Evolutionary conservation across 2,113 vertebrate species (phyloP), one percentile per base, ranked within the genome.

Genomic region (Pelobates fuscus): DNA sequence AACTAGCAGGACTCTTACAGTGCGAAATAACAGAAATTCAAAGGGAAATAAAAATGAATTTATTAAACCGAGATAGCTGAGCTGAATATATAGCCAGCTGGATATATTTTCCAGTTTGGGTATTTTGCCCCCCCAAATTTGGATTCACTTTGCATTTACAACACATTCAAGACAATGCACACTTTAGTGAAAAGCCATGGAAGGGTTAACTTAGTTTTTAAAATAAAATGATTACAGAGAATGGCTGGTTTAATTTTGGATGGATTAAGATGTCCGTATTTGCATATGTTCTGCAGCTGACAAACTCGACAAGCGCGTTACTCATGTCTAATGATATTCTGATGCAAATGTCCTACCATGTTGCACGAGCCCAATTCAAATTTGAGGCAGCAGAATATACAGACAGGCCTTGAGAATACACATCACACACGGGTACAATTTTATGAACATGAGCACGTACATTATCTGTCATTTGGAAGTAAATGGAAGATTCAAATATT

Each of bases 231-330:
- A 37, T 37, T 37, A 37, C 0, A 10, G 10, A 37, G 32, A 6
- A 37, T 6, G 32, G 32, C 10, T 5, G 5, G 32, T 49, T 14
- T 49, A 17, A 49, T 49, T 49, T 18, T 18, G 44, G 12, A 49
- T 15, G 11, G 17, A 49, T 49, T 14, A 49, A 49, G 44, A 49
- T 4, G 2, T 3, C 1, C 4, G 12, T 5, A 11, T 64, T 65
- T 65, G 62, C 62, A 65, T 65, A 1, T 44, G 37, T 65, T 41
- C 32, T 24, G 62, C 62, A 43, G 37, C n/a, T 21, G 62, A 20
- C 2, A 37, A n/a, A n/a, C n/a, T n/a, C n/a, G 6, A 24, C 29
- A 20, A 41, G 37, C 32, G n/a, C 60, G 6, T n/a, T 8, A 12
- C 26, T 29, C 37, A 15, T 43, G 62, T 32, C 43, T 43, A 65